Base-by-base conservation (phyloP, 2,113 vertebrate species). In the Paramormyrops kingsleyae region DNA sequence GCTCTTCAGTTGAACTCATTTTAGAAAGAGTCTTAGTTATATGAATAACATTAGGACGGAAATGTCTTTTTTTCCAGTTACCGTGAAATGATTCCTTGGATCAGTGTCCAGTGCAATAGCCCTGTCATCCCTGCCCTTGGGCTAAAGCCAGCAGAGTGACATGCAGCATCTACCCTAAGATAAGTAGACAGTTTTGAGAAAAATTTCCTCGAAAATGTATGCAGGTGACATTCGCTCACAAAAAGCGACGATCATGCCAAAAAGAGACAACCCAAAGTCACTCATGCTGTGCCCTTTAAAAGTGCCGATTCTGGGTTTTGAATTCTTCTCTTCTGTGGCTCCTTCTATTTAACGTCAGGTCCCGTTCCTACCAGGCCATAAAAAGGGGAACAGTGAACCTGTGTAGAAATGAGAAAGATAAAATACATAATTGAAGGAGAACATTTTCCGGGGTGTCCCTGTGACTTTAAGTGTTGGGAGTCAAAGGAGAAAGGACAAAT, bases 261-360 rank as follows among this genome's bases (percentile, higher is more conserved):
- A 83, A 83, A 39, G 88, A 53, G 47, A 89, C 35, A 27, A 56
- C 42, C 88, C 39, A 89, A 89, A 89, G 88, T 83, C 70, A 83
- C 35, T 83, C 50, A n/a, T 27, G 21, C 70, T 42, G 47, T 83
- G 88, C 88, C 88, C 88, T 89, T 89, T 89, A 89, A 89, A 89
- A 89, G 70, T 89, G 88, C 66, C 88, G 74, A 89, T 46, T 89
- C 70, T 83, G 74, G 74, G 53, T 80, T 89, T 89, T 56, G 88
- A 80, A 83, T 89, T 44, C 39, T 74, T 83, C 49, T 46, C 46
- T 89, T 83, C 49, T 83, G 27, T 56, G 70, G 70, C 44, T 8
- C 77, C 66, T 83, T 80, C 88, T 53, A 35, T 56, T 89, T 83
- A 89, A 89, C 50, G 50, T 83, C 88, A 83, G 70, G 27, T 83